Evolutionary conservation across 2,888 invertebrate genomes (phyloP).

Genomic region (Exephanes ischioxanthus): DNA sequence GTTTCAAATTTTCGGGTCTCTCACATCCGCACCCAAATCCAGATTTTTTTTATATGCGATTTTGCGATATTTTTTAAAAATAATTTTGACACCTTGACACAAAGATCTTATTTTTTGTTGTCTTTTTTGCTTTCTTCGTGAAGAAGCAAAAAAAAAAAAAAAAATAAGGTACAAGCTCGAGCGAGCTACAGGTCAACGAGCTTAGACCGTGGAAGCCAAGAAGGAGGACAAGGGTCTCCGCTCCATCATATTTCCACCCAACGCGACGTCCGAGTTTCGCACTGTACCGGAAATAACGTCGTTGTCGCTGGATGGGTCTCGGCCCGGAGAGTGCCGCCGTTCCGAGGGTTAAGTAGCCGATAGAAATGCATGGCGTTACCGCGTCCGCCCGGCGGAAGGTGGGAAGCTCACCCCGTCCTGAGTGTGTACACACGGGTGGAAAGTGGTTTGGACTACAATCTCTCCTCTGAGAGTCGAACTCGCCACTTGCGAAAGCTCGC

Average conservation of each 20-base stretch:
- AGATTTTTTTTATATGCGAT: too few relatives aligned
- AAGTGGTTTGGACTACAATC: conserved; percentile 14
- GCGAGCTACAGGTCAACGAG: conserved; percentile 50
- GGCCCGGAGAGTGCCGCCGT: conserved; percentile 58
- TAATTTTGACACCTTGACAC: too few relatives aligned
- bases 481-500: conserved; percentile 17
- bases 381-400: conserved; percentile 70
- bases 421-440: conserved; percentile 42
- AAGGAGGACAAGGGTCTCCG: conserved; percentile 53
- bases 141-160: not conserved
- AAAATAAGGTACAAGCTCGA: not conserved
- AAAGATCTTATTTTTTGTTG: not conserved
- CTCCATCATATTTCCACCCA: conserved; percentile 2
- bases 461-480: conserved; percentile 16
- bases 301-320: conserved; percentile 59
- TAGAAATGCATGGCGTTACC: conserved; percentile 81
- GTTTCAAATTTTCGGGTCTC: too few relatives aligned
- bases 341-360: conserved; percentile 79
- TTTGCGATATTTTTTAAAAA: too few relatives aligned
- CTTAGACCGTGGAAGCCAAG: conserved; percentile 35
- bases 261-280: conserved; percentile 40
- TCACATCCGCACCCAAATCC: too few relatives aligned
- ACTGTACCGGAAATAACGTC: conserved; percentile 76
- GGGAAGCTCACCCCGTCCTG: conserved; percentile 72
- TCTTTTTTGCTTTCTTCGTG: not conserved